Conservation (phyloP, 2,888 invertebrate species). For the Myopa tessellatipennis region DNA sequence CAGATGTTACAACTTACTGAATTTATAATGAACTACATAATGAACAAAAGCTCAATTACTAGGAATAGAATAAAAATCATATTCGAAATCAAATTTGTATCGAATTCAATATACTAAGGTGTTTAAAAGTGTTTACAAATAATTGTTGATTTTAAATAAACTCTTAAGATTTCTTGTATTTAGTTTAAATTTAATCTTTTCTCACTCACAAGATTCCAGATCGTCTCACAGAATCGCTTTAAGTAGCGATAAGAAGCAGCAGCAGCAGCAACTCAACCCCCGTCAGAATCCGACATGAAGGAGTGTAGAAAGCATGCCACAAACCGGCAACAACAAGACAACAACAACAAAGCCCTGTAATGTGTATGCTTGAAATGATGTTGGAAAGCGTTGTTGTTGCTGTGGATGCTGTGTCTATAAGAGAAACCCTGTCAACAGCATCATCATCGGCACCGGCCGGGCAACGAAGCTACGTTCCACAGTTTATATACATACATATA, state of each 20-base stretch:
- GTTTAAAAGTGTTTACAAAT: too few relatives aligned
- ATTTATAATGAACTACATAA: too few relatives aligned
- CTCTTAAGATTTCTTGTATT: too few relatives aligned
- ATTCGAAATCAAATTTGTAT: too few relatives aligned
- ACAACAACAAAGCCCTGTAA: not conserved
- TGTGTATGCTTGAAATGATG: not conserved
- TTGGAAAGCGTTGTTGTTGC: not conserved
- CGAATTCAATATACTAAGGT: too few relatives aligned
- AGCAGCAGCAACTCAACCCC: not conserved
- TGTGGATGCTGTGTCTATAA: slow-evolving; percentile 6
- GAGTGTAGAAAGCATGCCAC: slow-evolving; percentile 13
- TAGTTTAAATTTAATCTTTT: too few relatives aligned
- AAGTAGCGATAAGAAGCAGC: not conserved
- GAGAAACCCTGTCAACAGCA: not conserved
- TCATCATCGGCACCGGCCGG: not conserved
- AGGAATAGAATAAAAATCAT: too few relatives aligned
- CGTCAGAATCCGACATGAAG: not conserved
- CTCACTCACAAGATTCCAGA: too few relatives aligned
- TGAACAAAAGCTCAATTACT: too few relatives aligned
- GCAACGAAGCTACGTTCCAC: slow-evolving; percentile 13
- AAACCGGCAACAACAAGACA: not conserved
- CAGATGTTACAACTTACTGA: too few relatives aligned
- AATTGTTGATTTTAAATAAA: too few relatives aligned
- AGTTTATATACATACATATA: not conserved
- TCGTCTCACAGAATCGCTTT: too few relatives aligned